Percentiles rank a stretch among this genome's conserved stretches.
phyloP scores from a whole-genome alignment of 2,113 vertebrate species.

The Laticauda colubrina region DNA sequence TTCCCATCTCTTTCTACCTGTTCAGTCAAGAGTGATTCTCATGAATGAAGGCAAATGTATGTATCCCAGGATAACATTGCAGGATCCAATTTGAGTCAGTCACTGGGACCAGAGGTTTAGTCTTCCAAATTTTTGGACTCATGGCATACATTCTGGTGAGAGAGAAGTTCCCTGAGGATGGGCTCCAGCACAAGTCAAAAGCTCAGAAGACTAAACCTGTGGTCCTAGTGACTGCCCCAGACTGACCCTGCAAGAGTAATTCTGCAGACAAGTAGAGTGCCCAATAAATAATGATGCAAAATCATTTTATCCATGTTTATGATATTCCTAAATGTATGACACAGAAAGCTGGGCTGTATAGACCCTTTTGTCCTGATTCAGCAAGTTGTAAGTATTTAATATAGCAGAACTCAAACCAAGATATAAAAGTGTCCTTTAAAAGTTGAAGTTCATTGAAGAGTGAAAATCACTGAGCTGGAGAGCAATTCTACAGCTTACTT shows the following conservation, averaged over 20 bases:
- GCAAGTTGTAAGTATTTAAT: neutral
- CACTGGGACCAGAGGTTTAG: neutral
- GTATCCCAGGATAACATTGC: neutral
- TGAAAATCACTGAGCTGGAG: neutral
- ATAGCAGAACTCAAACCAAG: neutral
- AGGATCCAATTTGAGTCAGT: neutral
- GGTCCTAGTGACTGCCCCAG: neutral
- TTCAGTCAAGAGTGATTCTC: neutral
- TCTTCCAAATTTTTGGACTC: neutral
- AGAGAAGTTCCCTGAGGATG: neutral
- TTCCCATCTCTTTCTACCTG: neutral
- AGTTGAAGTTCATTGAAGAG: neutral
- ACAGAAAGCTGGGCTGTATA: neutral
- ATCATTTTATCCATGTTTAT: neutral
- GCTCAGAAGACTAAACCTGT: neutral
- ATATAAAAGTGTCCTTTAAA: neutral
- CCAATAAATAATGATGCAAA: neutral
- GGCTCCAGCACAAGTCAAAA: neutral
- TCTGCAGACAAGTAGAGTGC: neutral
- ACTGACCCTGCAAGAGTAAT: neutral
- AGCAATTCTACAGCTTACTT: neutral
- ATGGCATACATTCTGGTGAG: neutral
- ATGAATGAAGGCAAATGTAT: neutral
- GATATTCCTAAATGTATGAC: neutral
- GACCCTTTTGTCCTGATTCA: neutral